Percentiles rank a stretch among this genome's conserved stretches.
phyloP scores from a whole-genome alignment of 2,797 vertebrate genomes.

The Avahi laniger region DNA sequence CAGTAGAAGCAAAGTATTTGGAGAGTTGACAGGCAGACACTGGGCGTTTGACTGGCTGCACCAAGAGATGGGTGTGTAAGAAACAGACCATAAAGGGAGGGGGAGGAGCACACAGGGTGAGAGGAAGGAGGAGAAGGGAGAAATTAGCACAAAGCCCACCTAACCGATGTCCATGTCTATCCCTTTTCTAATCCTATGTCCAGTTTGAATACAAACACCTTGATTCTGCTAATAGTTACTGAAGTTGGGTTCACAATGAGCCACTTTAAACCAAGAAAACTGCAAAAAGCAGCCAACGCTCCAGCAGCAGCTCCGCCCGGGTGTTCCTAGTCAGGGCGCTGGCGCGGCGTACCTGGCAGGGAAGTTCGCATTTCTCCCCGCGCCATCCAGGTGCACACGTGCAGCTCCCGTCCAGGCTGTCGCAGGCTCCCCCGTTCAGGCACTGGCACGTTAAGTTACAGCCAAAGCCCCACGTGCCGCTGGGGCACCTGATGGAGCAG shows the following conservation, averaged over 20 bases:
- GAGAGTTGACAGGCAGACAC: slow-evolving; percentile 17
- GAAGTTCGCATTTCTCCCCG: slow-evolving; percentile 90
- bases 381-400: slow-evolving; percentile 95
- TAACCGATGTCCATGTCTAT: not conserved
- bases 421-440: slow-evolving; percentile 92
- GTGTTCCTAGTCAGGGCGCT: no score
- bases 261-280: not conserved
- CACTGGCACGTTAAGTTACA: slow-evolving; percentile 94
- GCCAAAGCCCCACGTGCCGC: slow-evolving; percentile 94
- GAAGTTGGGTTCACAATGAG: not conserved
- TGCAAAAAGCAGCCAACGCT: not conserved
- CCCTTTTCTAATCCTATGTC: not conserved
- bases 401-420: slow-evolving; percentile 92
- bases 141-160: not conserved
- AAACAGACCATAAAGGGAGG: not conserved
- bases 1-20: slow-evolving; percentile 44
- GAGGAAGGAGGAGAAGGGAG: not conserved
- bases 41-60: slow-evolving; percentile 5
- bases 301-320: rapidly evolving
- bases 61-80: not conserved
- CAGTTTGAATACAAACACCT: not conserved
- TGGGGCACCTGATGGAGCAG: slow-evolving; percentile 96
- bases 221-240: not conserved
- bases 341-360: slow-evolving; percentile 90
- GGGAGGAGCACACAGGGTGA: not conserved